Evolutionary conservation across 1,140 invertebrate genomes (phyloP).

Genomic region (Danaus plexippus): DNA sequence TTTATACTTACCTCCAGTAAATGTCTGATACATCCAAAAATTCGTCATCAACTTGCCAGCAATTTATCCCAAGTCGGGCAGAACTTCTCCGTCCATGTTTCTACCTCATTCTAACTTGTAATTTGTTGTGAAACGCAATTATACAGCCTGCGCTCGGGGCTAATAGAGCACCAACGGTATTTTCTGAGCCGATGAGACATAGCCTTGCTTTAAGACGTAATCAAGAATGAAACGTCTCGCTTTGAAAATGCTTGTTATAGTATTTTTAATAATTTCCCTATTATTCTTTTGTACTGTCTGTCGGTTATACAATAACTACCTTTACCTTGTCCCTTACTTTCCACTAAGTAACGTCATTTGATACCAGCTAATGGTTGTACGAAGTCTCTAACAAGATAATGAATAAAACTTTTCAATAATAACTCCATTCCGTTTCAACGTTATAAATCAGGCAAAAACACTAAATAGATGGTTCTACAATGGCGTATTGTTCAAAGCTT

Average conservation of each 20-base stretch:
- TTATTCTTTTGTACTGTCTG: too few species aligned
- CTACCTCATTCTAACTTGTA: slow-evolving; percentile 52
- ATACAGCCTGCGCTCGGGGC: slow-evolving; percentile 40
- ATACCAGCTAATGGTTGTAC: too few species aligned
- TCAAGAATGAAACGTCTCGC: slow-evolving; percentile 23
- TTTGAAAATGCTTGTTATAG: slow-evolving; percentile 7
- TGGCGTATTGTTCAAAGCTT: slow-evolving; percentile 10
- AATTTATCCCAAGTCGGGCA: slow-evolving; percentile 28
- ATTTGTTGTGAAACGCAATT: slow-evolving; percentile 58
- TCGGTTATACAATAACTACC: too few species aligned
- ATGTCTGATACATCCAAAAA: slow-evolving; percentile 19
- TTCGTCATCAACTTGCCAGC: slow-evolving; percentile 20
- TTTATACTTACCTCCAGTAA: background rate
- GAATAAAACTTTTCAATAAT: too few species aligned
- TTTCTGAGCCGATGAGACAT: slow-evolving; percentile 31
- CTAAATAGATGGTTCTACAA: slow-evolving; percentile 7
- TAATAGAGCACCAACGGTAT: slow-evolving; percentile 43
- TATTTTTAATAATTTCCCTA: background rate
- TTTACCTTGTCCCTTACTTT: too few species aligned
- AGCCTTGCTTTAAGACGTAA: slow-evolving; percentile 24
- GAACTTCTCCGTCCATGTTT: slow-evolving; percentile 36
- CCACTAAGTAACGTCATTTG: too few species aligned
- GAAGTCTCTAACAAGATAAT: too few species aligned
- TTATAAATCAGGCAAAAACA: slow-evolving; percentile 6
- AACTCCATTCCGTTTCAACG: too few species aligned